Percentiles rank a stretch among this genome's conserved stretches.
phyloP scores from a whole-genome alignment of 2,113 vertebrate species.

The Tiliqua scincoides region DNA sequence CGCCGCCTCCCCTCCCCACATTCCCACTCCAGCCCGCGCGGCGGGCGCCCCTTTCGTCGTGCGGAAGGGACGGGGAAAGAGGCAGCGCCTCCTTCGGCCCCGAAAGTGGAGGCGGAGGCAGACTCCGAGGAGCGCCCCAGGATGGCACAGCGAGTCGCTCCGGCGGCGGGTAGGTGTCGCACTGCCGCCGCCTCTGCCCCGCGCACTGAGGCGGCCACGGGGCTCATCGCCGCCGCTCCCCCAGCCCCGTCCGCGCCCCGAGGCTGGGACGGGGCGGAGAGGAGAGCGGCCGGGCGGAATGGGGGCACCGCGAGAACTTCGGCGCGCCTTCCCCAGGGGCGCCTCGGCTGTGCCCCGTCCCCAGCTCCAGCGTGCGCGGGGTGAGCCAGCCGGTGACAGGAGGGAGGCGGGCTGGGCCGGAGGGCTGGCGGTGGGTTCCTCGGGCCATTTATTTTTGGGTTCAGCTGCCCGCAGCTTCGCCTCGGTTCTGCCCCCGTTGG shows the following conservation, averaged over 20 bases:
- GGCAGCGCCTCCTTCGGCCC: neutral
- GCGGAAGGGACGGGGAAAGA: constrained; percentile 16
- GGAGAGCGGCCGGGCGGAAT: neutral
- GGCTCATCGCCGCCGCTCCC: neutral
- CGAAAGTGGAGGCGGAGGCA: neutral
- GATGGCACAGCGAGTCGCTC: neutral
- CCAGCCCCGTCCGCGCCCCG: neutral
- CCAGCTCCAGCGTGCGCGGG: neutral
- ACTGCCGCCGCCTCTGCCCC: neutral
- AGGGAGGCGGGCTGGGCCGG: neutral
- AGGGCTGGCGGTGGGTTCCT: too few relatives aligned
- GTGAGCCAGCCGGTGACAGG: neutral
- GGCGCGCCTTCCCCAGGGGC: neutral
- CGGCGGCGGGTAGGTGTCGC: constrained; percentile 19
- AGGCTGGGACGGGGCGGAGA: neutral
- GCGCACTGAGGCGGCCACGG: neutral
- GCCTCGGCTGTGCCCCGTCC: neutral
- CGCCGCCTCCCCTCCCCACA: neutral
- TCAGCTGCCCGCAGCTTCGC: neutral
- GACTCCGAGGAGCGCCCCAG: neutral
- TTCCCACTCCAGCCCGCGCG: neutral
- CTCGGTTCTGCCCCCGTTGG: neutral
- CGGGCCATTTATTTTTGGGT: neutral
- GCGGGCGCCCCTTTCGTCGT: neutral
- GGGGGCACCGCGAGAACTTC: neutral